These are phyloP conservation scores for Ophion costatus DNA, from an alignment of 2,888 invertebrate genomes.

Conservation along the genomic window DNA sequence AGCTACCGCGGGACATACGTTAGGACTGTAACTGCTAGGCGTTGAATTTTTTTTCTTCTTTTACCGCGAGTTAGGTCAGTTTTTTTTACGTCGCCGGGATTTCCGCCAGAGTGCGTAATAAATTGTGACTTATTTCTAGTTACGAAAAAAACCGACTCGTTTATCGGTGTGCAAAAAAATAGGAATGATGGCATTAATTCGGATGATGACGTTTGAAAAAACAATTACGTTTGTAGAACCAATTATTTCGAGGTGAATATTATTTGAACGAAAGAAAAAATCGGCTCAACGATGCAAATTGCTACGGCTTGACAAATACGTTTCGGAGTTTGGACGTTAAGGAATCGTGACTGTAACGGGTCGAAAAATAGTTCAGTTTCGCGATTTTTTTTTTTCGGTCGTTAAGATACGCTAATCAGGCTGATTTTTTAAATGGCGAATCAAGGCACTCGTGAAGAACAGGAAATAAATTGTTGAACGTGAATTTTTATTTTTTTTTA, in stretches of 20 bases:
- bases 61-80: slow-evolving; percentile 21
- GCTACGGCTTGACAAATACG: background rate
- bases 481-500: too few relatives aligned
- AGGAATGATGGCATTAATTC: too few relatives aligned
- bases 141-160: background rate
- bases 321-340: background rate
- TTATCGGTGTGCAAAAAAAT: too few relatives aligned
- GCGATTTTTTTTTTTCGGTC: too few relatives aligned
- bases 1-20: background rate
- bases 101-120: background rate
- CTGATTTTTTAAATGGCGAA: too few relatives aligned
- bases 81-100: background rate
- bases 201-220: too few relatives aligned
- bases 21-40: background rate
- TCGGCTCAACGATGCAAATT: background rate
- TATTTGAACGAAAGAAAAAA: background rate
- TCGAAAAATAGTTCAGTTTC: too few relatives aligned
- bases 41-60: background rate
- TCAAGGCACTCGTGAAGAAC: too few relatives aligned
- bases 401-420: too few relatives aligned
- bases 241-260: background rate
- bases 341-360: too few relatives aligned
- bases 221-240: background rate
- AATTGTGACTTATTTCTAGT: background rate
- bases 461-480: too few relatives aligned